Evolutionary conservation across 2,797 vertebrate species (phyloP).

Genomic region (Enteromius thamalakanensis): DNA sequence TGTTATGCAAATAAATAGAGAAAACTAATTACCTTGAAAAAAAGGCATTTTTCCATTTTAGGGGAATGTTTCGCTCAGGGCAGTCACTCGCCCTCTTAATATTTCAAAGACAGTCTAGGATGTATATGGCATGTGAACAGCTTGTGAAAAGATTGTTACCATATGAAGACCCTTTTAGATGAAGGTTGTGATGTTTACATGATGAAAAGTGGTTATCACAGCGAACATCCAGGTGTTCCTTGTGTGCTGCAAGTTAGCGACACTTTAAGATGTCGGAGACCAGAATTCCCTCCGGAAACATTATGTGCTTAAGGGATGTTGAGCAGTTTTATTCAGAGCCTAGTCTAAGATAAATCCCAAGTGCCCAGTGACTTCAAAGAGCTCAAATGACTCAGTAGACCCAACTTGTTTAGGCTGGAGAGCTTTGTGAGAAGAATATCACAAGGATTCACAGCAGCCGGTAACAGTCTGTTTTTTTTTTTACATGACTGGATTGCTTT

Average conservation of each 20-base stretch:
- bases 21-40: constrained; percentile 64
- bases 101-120: constrained; percentile 56
- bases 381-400: constrained; percentile 31
- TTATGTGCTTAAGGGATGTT: constrained; percentile 32
- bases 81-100: constrained; percentile 34
- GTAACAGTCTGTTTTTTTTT: constrained; percentile 36
- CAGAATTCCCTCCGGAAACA: constrained; percentile 18
- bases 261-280: constrained; percentile 64
- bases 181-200: constrained; percentile 35
- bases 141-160: constrained; percentile 75
- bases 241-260: constrained; percentile 47
- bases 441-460: constrained; percentile 26
- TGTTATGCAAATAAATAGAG: constrained; percentile 69
- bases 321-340: background rate
- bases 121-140: constrained; percentile 56
- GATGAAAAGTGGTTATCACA: constrained; percentile 28
- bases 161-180: constrained; percentile 65
- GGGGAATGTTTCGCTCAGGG: constrained; percentile 6
- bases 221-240: background rate
- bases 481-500: constrained; percentile 43
- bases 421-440: constrained; percentile 28
- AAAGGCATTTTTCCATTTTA: constrained; percentile 48
- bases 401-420: constrained; percentile 32
- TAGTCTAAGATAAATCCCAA: constrained; percentile 40
- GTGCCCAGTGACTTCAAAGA: constrained; percentile 49